A percentile compares a stretch with the other conserved stretches of the same genome.
Conservation (phyloP, 2,888 invertebrate genomes). For the Ormyrus thymus region DNA sequence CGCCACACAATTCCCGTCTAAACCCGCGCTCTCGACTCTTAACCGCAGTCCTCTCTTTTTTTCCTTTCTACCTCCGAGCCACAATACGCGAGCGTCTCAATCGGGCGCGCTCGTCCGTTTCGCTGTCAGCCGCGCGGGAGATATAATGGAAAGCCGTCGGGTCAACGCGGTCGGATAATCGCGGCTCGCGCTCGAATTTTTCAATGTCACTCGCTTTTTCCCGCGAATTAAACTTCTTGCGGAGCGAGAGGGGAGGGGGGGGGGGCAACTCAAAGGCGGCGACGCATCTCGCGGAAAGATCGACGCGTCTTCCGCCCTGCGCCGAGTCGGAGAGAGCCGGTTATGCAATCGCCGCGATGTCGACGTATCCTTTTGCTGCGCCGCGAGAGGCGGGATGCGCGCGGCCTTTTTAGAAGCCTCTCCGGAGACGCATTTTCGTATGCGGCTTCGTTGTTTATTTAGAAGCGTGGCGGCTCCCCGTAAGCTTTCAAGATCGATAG, state of each 20-base stretch:
- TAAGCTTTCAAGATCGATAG: background rate
- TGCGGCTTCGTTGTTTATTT: background rate
- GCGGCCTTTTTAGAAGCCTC: slow-evolving; percentile 6
- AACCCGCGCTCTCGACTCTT: no score
- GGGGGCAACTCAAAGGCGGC: background rate
- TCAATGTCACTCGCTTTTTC: slow-evolving; percentile 36
- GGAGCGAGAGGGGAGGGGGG: fast-evolving
- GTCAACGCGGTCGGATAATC: slow-evolving; percentile 5
- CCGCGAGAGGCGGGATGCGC: background rate
- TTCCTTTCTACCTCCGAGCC: background rate
- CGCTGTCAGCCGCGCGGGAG: slow-evolving; percentile 20
- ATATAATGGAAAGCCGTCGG: slow-evolving; percentile 22
- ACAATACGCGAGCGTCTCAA: slow-evolving; percentile 21
- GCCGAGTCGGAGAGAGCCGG: slow-evolving; percentile 12
- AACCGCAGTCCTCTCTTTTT: background rate
- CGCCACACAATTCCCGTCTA: no score
- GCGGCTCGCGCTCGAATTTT: slow-evolving; percentile 23
- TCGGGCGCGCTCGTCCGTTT: slow-evolving; percentile 19
- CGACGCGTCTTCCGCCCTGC: background rate
- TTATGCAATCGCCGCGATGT: slow-evolving; percentile 37
- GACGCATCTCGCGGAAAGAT: slow-evolving; percentile 16
- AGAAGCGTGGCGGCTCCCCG: background rate
- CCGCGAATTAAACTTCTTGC: slow-evolving; percentile 36
- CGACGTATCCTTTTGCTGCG: slow-evolving; percentile 2
- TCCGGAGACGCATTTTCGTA: slow-evolving; percentile 29